Conservation (phyloP, 1,140 invertebrate species). For the Ips nitidus region DNA sequence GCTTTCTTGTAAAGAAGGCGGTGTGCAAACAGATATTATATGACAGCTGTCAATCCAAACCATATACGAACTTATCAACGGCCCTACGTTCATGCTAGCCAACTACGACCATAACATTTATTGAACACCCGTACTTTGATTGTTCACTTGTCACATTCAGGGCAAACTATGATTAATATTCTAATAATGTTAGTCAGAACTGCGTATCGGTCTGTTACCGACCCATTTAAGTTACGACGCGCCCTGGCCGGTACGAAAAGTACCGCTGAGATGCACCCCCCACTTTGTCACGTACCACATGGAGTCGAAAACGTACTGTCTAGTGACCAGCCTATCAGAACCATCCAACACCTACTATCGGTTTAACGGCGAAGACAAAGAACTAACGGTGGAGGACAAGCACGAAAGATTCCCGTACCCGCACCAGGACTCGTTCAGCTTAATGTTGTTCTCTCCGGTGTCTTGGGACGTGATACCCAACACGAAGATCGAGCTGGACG, state of each 20-base stretch:
- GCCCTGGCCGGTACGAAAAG: constrained; percentile 94
- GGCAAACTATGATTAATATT: too few relatives aligned
- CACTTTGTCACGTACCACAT: constrained; percentile 94
- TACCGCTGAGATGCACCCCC: constrained; percentile 90
- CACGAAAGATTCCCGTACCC: constrained; percentile 85
- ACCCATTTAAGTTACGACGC: constrained; percentile 95
- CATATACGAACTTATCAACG: too few relatives aligned
- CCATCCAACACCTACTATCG: constrained; percentile 79
- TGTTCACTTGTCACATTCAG: too few relatives aligned
- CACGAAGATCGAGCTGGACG: constrained; percentile 82
- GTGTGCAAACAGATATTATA: too few relatives aligned
- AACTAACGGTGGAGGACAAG: constrained; percentile 64
- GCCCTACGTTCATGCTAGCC: too few relatives aligned
- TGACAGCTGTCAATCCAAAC: too few relatives aligned
- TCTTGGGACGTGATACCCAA: constrained; percentile 94
- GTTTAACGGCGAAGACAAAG: constrained; percentile 90
- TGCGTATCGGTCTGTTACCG: constrained; percentile 88
- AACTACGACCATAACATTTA: too few relatives aligned
- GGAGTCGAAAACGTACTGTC: constrained; percentile 94
- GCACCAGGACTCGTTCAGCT: constrained; percentile 78
- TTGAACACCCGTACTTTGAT: too few relatives aligned
- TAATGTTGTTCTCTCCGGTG: constrained; percentile 92
- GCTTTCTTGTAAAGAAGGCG: too few relatives aligned
- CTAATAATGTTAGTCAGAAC: constrained; percentile 62
- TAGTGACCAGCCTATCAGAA: constrained; percentile 84